These are phyloP conservation scores for Acanthosepion pharaonis DNA, from an alignment of 2,888 invertebrate species.

Conservation along the genomic window DNA sequence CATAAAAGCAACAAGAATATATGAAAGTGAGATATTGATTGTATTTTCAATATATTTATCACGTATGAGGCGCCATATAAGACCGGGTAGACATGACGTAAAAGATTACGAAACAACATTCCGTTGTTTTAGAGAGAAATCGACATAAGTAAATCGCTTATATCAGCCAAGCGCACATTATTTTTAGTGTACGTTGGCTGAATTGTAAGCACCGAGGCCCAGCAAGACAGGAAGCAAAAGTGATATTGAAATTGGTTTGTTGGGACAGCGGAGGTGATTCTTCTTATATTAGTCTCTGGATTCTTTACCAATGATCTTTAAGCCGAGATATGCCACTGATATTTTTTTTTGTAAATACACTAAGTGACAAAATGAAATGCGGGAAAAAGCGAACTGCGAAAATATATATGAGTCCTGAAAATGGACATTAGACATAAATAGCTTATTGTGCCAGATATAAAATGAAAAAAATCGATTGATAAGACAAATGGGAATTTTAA, in stretches of 20 bases:
- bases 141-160: neutral
- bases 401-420: neutral
- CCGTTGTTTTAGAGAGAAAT: no score
- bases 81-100: no score
- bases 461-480: no score
- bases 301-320: neutral
- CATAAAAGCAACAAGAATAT: no score
- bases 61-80: no score
- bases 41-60: no score
- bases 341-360: neutral
- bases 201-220: neutral
- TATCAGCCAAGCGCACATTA: neutral
- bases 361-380: neutral
- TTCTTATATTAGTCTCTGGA: neutral
- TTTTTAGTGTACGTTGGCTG: neutral
- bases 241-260: neutral
- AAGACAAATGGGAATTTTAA: no score
- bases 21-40: no score
- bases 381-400: neutral
- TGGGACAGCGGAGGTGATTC: neutral
- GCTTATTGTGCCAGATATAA: no score
- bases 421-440: no score
- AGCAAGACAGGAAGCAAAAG: neutral
- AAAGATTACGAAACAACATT: no score
- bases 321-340: neutral